Evolutionary conservation across 2,113 vertebrate genomes (phyloP).

Genomic region (Etheostoma cragini): DNA sequence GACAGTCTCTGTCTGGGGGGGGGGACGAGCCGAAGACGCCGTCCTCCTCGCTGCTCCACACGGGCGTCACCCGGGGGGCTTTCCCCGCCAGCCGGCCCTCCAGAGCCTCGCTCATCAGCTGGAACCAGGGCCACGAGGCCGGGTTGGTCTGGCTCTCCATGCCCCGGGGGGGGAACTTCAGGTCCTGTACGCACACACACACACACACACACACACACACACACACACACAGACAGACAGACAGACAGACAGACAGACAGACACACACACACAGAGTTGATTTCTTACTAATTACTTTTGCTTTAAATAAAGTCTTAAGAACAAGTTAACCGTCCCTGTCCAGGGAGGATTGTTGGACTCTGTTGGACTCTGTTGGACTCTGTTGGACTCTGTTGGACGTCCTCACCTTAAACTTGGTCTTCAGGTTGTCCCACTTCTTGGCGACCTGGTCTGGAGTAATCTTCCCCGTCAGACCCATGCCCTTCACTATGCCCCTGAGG

Average conservation of each 20-base stretch:
- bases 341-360: background rate
- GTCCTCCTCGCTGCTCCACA: slow-evolving; percentile 77
- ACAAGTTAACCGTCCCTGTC: too few relatives aligned
- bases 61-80: slow-evolving; percentile 67
- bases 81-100: slow-evolving; percentile 76
- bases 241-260: too few relatives aligned
- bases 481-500: slow-evolving; percentile 80
- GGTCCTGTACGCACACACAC: slow-evolving; percentile 55
- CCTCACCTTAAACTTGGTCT: slow-evolving; percentile 84
- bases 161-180: slow-evolving; percentile 78
- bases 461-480: slow-evolving; percentile 82
- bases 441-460: slow-evolving; percentile 83
- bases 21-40: slow-evolving; percentile 63
- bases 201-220: background rate
- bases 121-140: slow-evolving; percentile 85
- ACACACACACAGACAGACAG: too few relatives aligned
- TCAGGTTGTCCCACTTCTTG: slow-evolving; percentile 88
- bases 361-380: too few relatives aligned
- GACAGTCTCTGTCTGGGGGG: slow-evolving; percentile 59
- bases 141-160: slow-evolving; percentile 77
- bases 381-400: too few relatives aligned
- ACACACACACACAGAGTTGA: too few relatives aligned
- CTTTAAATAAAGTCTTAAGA: too few relatives aligned
- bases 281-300: too few relatives aligned
- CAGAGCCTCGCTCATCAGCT: slow-evolving; percentile 82